A percentile compares a stretch with the other conserved stretches of the same genome.
Conservation (phyloP, 2,888 invertebrate genomes). For the Gymnoscelis rufifasciata region DNA sequence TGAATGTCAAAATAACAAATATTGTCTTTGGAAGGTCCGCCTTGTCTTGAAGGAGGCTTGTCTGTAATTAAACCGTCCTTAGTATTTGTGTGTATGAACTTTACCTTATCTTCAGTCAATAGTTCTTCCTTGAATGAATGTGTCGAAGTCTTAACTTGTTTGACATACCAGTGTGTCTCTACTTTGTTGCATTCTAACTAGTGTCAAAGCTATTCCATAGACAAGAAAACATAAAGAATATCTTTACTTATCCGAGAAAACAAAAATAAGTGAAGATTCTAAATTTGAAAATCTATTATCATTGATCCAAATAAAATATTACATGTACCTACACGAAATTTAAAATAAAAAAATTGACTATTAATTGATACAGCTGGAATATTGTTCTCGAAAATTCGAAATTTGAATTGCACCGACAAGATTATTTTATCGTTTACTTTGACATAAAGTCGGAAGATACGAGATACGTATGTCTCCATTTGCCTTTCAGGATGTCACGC, state of each 20-base stretch:
- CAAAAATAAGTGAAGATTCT: too few relatives aligned
- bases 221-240: too few relatives aligned
- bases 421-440: slow-evolving; percentile 9
- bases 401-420: too few relatives aligned
- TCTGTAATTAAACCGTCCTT: slow-evolving; percentile 53
- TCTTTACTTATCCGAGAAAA: too few relatives aligned
- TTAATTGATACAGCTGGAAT: too few relatives aligned
- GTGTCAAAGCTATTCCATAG: too few relatives aligned
- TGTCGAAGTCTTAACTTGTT: slow-evolving; percentile 3
- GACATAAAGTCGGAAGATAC: slow-evolving; percentile 11
- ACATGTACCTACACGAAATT: neutral
- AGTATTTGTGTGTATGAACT: slow-evolving; percentile 26
- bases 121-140: slow-evolving; percentile 16
- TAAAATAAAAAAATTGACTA: neutral
- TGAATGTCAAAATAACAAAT: slow-evolving; percentile 79
- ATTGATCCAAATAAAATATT: too few relatives aligned
- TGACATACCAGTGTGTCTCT: neutral
- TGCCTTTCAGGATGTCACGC: slow-evolving; percentile 18
- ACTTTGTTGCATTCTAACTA: too few relatives aligned
- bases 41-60: slow-evolving; percentile 32
- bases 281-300: too few relatives aligned
- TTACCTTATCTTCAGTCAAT: slow-evolving; percentile 23
- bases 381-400: too few relatives aligned
- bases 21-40: slow-evolving; percentile 54
- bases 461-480: slow-evolving; percentile 16